Evolutionary conservation across 2,113 vertebrate species (phyloP), one percentile per base, ranked within the genome.

Genomic region (Emydocephalus ijimae): DNA sequence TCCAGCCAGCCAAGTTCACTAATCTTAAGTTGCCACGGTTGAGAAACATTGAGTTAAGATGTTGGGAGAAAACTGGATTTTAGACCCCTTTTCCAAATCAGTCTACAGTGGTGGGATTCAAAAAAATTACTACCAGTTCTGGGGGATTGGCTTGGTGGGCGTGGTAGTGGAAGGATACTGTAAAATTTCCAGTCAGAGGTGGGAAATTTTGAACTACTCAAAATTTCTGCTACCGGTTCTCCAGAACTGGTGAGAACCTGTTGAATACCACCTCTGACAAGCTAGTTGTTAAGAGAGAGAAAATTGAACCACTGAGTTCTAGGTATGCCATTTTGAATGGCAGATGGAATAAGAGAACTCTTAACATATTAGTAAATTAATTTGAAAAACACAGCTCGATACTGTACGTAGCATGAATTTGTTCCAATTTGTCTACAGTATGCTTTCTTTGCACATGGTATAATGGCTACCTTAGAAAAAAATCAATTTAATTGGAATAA

Each of bases 381-480:
- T 29, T 91, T 94, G n/a, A 23, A 90, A 90, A 93, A 9, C 24
- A 21, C 43, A 88, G 11, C 26, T 23, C 7, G 87, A 61, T 87
- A 10, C 6, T 55, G 20, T 81, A 39, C 3, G 43, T 29, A 18
- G 61, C 23, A 92, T 29, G 2, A 52, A 45, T 94, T 88, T 93
- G 26, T 24, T 23, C 54, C 21, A 34, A 87, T 43, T 7, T 55
- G 89, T 92, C 94, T 89, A 4, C 7, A 81, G 74, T 43, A 69
- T 50, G 89, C 3, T 61, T 55, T 55, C 8, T 39, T 81, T 81
- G 74, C 18, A 81, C 7, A 43, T 43, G 18, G 74, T 81, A 81
- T 43, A 94, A 14, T 93, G 93, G 91, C 52, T 34, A 92, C 90
- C 96, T 5, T 50, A 93, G 90, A 39, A 91, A 87, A 92, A 92